phyloP scores from a whole-genome alignment of 2,113 vertebrate species.

The Kobus ellipsiprymnus region DNA sequence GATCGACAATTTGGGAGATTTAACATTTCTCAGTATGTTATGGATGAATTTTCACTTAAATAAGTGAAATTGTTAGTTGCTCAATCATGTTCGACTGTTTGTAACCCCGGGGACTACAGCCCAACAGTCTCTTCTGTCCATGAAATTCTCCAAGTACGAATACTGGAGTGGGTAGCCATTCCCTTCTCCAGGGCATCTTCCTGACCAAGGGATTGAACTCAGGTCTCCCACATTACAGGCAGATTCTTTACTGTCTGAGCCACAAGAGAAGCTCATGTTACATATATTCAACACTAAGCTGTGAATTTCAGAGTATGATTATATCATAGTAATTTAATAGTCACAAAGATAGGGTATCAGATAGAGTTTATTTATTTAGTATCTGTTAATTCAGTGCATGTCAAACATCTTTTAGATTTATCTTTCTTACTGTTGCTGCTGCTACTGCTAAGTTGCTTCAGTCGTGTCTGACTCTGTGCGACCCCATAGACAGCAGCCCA shows the following conservation, averaged over 20 bases:
- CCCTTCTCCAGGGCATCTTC: not conserved
- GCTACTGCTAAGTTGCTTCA: too few species aligned
- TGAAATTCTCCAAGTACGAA: not conserved
- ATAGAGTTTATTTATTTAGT: not conserved
- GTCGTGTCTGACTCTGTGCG: rapidly evolving
- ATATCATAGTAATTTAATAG: not conserved
- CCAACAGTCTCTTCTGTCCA: not conserved
- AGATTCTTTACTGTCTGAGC: not conserved
- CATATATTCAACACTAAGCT: not conserved
- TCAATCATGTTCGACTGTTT: not conserved
- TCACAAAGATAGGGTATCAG: not conserved
- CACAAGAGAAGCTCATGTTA: not conserved
- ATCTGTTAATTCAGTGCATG: not conserved
- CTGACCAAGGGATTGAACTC: not conserved
- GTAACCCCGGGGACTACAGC: not conserved
- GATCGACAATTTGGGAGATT: not conserved
- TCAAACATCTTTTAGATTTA: not conserved
- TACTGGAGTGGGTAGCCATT: not conserved
- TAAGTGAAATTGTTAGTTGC: not conserved
- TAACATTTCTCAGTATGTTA: not conserved
- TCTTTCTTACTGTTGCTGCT: not conserved
- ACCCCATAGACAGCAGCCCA: too few species aligned
- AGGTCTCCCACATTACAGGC: not conserved
- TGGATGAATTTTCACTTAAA: not conserved
- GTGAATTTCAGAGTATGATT: not conserved